Conservation (phyloP, 2,113 vertebrate species). For the Sylvilagus bachmani region DNA sequence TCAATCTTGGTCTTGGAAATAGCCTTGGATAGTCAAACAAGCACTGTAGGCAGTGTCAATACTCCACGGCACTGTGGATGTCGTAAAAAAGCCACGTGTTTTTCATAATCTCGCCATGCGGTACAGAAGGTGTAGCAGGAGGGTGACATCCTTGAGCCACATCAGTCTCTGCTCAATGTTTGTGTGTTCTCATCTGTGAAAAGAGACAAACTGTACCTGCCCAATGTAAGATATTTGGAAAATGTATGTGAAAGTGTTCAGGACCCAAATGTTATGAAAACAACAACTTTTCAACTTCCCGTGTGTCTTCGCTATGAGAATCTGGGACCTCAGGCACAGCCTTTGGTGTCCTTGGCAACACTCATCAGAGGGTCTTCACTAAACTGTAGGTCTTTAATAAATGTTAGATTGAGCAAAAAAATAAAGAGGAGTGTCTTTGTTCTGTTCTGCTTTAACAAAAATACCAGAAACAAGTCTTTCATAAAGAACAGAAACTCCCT, state of each 20-base stretch:
- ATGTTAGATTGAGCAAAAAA: background rate
- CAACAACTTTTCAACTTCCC: background rate
- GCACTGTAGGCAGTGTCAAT: slow-evolving; percentile 42
- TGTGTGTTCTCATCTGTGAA: background rate
- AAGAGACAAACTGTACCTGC: background rate
- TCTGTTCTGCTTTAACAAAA: background rate
- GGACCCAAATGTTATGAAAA: background rate
- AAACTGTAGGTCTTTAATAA: background rate
- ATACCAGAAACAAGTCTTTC: background rate
- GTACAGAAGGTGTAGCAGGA: background rate
- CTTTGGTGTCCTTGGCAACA: background rate
- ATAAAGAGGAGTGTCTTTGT: too few species aligned
- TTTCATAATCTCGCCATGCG: background rate
- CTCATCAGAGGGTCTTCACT: background rate
- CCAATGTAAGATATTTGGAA: background rate
- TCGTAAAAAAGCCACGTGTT: slow-evolving; percentile 72
- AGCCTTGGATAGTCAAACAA: slow-evolving; percentile 56
- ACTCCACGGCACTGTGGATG: slow-evolving; percentile 53
- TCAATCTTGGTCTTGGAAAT: slow-evolving; percentile 56
- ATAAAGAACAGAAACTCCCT: background rate
- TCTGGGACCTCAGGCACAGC: background rate
- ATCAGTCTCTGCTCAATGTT: background rate
- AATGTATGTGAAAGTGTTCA: background rate
- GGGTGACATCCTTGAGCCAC: background rate
- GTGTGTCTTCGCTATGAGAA: background rate